These are phyloP conservation scores for Heliconius ethilla DNA, from an alignment of 2,888 invertebrate genomes.

Conservation along the genomic window DNA sequence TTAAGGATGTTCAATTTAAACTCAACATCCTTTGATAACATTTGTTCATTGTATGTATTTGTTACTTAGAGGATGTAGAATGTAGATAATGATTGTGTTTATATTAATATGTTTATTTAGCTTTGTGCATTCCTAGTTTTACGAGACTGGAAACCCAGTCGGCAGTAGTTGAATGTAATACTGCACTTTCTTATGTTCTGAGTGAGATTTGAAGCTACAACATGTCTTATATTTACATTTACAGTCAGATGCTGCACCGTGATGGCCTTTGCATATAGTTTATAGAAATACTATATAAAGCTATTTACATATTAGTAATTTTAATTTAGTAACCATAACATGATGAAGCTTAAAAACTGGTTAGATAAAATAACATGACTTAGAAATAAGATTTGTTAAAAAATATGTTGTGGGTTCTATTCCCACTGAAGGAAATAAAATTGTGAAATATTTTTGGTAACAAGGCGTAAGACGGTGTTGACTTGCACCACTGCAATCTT, in stretches of 20 bases:
- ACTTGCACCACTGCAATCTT: too few relatives aligned
- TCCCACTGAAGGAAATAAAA: too few relatives aligned
- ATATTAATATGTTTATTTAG: neutral
- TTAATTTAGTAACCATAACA: neutral
- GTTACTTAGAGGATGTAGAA: neutral
- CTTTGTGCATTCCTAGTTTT: neutral
- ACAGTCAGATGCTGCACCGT: too few relatives aligned
- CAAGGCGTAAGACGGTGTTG: too few relatives aligned
- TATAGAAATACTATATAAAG: neutral
- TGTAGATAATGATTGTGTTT: slow-evolving; percentile 2
- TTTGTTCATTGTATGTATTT: neutral
- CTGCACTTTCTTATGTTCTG: too few relatives aligned
- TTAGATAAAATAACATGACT: too few relatives aligned
- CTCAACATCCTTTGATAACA: slow-evolving; percentile 12
- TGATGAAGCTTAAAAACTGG: neutral
- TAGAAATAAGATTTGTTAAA: too few relatives aligned
- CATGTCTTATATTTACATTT: too few relatives aligned
- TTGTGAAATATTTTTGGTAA: too few relatives aligned
- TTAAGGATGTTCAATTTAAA: neutral
- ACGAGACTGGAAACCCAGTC: too few relatives aligned
- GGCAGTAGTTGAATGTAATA: neutral
- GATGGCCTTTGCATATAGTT: neutral
- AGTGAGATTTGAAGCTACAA: too few relatives aligned
- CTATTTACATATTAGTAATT: neutral
- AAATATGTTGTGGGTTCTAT: too few relatives aligned